phyloP scores from a whole-genome alignment of 2,888 invertebrate species.

The Ormyrus nitidulus region DNA sequence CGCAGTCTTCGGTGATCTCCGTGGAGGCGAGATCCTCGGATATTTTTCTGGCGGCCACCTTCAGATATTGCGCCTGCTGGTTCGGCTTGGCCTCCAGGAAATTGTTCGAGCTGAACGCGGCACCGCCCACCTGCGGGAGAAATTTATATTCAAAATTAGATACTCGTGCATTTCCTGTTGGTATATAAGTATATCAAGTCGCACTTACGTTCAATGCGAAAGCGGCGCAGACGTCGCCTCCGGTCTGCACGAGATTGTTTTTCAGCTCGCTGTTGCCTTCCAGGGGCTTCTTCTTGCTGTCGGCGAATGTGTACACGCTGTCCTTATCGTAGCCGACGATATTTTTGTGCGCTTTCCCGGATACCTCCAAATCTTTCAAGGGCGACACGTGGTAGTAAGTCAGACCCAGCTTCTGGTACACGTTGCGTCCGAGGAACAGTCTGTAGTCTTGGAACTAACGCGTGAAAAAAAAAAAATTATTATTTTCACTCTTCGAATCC shows the following conservation, averaged over 20 bases:
- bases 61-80: conserved; percentile 80
- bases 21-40: conserved; percentile 67
- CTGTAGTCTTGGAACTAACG: conserved; percentile 71
- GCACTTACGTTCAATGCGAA: conserved; percentile 80
- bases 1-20: conserved; percentile 72
- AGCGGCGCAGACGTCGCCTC: conserved; percentile 81
- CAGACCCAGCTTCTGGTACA: conserved; percentile 79
- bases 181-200: background rate
- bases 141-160: background rate
- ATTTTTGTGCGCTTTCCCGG: conserved; percentile 78
- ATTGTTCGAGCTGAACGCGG: conserved; percentile 81
- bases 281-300: conserved; percentile 80
- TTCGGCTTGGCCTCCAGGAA: conserved; percentile 78
- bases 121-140: conserved; percentile 79
- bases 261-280: conserved; percentile 79
- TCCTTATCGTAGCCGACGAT: conserved; percentile 80
- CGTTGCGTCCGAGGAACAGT: conserved; percentile 67
- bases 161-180: conserved; percentile 5
- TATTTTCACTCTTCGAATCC: background rate
- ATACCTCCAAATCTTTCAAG: conserved; percentile 77
- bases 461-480: background rate
- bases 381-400: conserved; percentile 80
- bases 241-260: conserved; percentile 77
- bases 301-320: conserved; percentile 81
- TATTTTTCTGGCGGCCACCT: conserved; percentile 74